Evolutionary conservation across 2,113 vertebrate genomes (phyloP).

Genomic region (Pangasianodon gigas): DNA sequence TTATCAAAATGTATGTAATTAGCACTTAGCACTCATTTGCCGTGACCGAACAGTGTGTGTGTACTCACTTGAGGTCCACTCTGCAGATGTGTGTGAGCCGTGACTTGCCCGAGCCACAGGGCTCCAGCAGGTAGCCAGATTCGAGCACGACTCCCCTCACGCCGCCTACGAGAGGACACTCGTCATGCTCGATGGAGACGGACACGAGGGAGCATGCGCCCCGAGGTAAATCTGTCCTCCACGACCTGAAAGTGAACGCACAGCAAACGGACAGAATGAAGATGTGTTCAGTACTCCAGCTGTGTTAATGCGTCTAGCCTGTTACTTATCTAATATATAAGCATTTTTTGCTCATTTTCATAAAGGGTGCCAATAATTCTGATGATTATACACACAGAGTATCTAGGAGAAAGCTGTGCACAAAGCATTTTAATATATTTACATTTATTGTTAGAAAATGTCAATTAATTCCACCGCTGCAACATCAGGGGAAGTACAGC

Average conservation of each 20-base stretch:
- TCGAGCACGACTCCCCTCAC: conserved; percentile 87
- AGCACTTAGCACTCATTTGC: neutral
- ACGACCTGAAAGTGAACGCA: conserved; percentile 77
- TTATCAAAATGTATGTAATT: neutral
- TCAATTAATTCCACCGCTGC: neutral
- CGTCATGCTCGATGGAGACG: conserved; percentile 87
- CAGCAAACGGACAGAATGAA: neutral
- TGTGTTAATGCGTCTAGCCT: neutral
- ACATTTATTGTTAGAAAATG: neutral
- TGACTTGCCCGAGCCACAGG: conserved; percentile 94
- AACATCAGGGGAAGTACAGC: neutral
- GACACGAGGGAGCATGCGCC: conserved; percentile 89
- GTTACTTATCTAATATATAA: neutral
- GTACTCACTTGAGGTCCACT: conserved; percentile 90
- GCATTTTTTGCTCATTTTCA: neutral
- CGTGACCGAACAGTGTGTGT: neutral
- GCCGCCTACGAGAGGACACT: conserved; percentile 80
- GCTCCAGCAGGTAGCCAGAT: conserved; percentile 92
- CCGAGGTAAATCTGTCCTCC: conserved; percentile 91
- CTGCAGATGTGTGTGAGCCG: conserved; percentile 93
- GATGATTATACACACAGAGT: neutral
- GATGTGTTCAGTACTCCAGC: neutral
- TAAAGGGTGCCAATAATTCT: neutral
- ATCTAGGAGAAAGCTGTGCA: neutral
- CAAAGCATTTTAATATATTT: neutral